Conservation (phyloP, 2,113 vertebrate species). For the Gracilinanus agilis region DNA sequence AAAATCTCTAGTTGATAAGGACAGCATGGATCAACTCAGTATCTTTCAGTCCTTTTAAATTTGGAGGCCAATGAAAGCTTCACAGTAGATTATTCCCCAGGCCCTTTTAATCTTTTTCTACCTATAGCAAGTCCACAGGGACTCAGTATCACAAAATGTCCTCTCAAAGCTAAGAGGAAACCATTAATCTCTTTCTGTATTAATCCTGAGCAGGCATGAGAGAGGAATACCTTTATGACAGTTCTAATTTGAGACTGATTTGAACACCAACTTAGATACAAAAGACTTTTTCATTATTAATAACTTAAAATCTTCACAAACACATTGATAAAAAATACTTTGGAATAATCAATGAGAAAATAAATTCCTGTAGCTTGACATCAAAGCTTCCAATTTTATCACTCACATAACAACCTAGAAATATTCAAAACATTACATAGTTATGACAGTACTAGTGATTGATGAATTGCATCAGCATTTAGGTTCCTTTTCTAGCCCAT, state of each 20-base stretch:
- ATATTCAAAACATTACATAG: not conserved
- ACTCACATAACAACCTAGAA: not conserved
- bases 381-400: not conserved
- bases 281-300: constrained; percentile 27
- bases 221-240: constrained; percentile 24
- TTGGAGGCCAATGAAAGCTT: not conserved
- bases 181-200: constrained; percentile 19
- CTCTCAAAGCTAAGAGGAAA: not conserved
- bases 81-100: not conserved
- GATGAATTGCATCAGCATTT: not conserved
- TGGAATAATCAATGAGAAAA: not conserved
- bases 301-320: constrained; percentile 49
- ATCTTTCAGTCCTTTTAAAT: not conserved
- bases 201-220: constrained; percentile 34
- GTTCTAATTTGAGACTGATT: constrained; percentile 37
- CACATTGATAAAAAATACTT: not conserved
- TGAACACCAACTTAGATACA: constrained; percentile 51
- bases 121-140: not conserved
- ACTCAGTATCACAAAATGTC: too few relatives aligned
- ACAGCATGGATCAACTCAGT: not conserved
- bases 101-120: not conserved
- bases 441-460: not conserved
- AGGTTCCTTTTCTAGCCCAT: not conserved
- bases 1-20: not conserved
- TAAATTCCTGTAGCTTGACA: not conserved